phyloP scores from a whole-genome alignment of 2,888 invertebrate genomes.

The Lutraria lutraria region DNA sequence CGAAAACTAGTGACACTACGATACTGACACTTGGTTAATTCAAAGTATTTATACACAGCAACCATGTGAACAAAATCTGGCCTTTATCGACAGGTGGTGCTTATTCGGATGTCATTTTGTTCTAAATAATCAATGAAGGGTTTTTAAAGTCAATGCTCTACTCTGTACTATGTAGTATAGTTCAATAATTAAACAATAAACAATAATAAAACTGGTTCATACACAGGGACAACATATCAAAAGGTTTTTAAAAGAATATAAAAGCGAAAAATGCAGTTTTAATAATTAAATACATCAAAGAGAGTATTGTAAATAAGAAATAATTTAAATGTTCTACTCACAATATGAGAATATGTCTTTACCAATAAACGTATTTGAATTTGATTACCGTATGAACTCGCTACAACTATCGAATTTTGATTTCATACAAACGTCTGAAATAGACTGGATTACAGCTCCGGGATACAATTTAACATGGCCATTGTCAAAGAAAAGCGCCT shows the following conservation, averaged over 20 bases:
- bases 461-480: not conserved
- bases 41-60: too few relatives aligned
- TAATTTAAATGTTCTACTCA: not conserved
- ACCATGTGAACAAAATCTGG: too few relatives aligned
- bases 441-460: not conserved
- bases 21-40: too few relatives aligned
- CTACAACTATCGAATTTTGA: not conserved
- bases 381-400: not conserved
- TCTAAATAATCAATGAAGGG: too few relatives aligned
- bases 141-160: too few relatives aligned
- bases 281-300: conserved; percentile 7
- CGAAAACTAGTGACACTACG: too few relatives aligned
- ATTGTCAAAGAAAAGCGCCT: not conserved
- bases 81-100: too few relatives aligned
- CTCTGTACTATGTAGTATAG: too few relatives aligned
- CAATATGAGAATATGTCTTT: not conserved
- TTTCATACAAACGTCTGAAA: not conserved
- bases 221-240: not conserved
- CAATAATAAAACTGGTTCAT: not conserved
- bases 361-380: not conserved
- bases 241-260: not conserved
- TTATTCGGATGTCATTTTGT: too few relatives aligned
- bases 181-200: too few relatives aligned
- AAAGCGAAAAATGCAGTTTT: not conserved
- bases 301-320: not conserved